These are phyloP conservation scores for Drosophila miranda DNA, from an alignment of 1,140 invertebrate species.

Conservation along the genomic window DNA sequence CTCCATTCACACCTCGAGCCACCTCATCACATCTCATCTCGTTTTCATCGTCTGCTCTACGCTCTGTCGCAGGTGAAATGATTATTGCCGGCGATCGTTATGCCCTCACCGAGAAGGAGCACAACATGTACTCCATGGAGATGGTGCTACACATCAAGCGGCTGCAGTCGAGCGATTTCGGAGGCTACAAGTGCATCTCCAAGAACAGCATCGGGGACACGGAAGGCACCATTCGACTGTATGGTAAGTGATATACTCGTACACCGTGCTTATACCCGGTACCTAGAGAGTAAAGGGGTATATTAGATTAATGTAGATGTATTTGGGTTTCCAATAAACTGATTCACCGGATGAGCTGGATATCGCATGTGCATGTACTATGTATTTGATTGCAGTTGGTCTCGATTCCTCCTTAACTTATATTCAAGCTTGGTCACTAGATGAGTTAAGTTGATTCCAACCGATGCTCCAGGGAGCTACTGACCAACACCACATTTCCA, in stretches of 20 bases:
- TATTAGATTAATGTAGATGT: too few species aligned
- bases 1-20: conserved; percentile 44
- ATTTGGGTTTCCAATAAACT: too few species aligned
- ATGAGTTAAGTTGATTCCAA: too few species aligned
- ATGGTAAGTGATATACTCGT: conserved; percentile 86
- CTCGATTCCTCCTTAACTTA: too few species aligned
- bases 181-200: conserved; percentile 95
- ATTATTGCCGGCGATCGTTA: conserved; percentile 93
- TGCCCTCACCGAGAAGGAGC: conserved; percentile 88
- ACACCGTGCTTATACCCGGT: too few species aligned
- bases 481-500: too few species aligned
- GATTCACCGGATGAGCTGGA: too few species aligned
- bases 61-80: conserved; percentile 87
- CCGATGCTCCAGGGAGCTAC: too few species aligned
- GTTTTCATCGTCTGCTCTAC: conserved; percentile 24
- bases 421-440: too few species aligned
- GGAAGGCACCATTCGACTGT: conserved; percentile 92
- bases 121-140: conserved; percentile 90
- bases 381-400: too few species aligned
- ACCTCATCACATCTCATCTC: conserved; percentile 11
- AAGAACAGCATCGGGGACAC: conserved; percentile 95
- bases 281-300: too few species aligned
- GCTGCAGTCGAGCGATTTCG: conserved; percentile 90
- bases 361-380: too few species aligned
- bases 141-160: conserved; percentile 90